Base-by-base conservation (phyloP, 2,113 vertebrate species). In the Cheilinus undulatus region DNA sequence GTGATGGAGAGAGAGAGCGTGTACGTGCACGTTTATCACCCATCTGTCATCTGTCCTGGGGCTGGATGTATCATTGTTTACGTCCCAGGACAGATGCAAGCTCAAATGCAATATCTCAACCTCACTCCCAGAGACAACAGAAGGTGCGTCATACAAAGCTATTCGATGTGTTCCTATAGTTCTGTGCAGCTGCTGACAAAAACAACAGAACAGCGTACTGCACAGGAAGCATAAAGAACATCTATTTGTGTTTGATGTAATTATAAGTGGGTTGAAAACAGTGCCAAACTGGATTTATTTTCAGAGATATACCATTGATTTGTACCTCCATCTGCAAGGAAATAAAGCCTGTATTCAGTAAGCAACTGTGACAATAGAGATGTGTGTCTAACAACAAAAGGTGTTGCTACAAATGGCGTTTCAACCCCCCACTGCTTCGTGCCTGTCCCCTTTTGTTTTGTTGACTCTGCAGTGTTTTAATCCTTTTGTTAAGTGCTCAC, bases 51-150 rank as follows among this genome's bases (percentile, higher is more conserved):
- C 17, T 48, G 17, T 60, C 61, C 20, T 51, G 45, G 9, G 26
- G 36, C 20, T 42, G 56, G n/a, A 68, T 71, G 27, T 59, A 58
- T 82, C 24, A 38, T 13, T 54, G 58, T 64, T 76, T 78, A 67
- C 36, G 27, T 78, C 58, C 42, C 45, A 48, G 42, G 74, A 73
- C 26, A 78, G 74, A 73, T 49, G 48, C 9, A 22, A 63, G 50
- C 58, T 78, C 30, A 66, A 26, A 32, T 51, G 54, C 26, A 49
- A 30, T 50, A 59, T 43, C 67, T 74, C 60, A 82, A 40, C 49
- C 34, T 10, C 26, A 34, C 22, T 66, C 26, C 54, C 14, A 28
- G 28, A 40, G 59, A 75, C 56, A 51, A 58, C n/a, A 61, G 38
- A 36, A 53, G 48, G 42, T 23, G 4, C 24, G 10, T 75, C 27